These are phyloP conservation scores for Tortrix viridana DNA, from an alignment of 2,888 invertebrate species.

Conservation along the genomic window DNA sequence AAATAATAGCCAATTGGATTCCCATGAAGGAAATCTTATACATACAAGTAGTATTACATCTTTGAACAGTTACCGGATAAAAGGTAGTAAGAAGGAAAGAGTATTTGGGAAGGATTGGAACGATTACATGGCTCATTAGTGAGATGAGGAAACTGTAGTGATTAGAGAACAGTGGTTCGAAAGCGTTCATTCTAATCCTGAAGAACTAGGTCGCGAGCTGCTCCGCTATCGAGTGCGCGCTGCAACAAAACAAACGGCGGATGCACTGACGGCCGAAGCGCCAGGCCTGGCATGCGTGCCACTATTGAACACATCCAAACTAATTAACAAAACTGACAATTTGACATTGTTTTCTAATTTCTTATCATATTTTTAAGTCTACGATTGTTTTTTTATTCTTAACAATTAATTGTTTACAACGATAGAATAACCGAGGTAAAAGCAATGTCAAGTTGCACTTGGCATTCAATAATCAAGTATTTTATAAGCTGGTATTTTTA, in stretches of 20 bases:
- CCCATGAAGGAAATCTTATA: slow-evolving; percentile 3
- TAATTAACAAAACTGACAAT: not conserved
- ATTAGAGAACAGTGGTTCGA: slow-evolving; percentile 48
- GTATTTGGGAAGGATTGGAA: slow-evolving; percentile 18
- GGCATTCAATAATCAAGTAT: too few species aligned
- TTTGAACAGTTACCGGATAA: slow-evolving; percentile 24
- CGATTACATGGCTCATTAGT: slow-evolving; percentile 6
- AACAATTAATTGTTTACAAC: too few species aligned
- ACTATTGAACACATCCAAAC: slow-evolving; percentile 24
- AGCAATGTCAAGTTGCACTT: too few species aligned
- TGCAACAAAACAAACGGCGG: slow-evolving; percentile 81
- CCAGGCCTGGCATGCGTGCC: slow-evolving; percentile 55
- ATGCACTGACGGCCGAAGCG: slow-evolving; percentile 78
- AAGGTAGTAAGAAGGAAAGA: slow-evolving; percentile 9
- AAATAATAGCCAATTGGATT: slow-evolving; percentile 43
- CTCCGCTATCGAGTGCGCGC: slow-evolving; percentile 72
- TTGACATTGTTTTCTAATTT: not conserved
- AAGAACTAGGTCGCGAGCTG: slow-evolving; percentile 66
- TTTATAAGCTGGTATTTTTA: too few species aligned
- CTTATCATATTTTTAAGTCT: too few species aligned
- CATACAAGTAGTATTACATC: slow-evolving; percentile 28
- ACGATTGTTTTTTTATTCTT: too few species aligned
- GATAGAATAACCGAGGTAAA: too few species aligned
- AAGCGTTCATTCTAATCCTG: slow-evolving; percentile 65
- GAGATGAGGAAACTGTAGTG: not conserved